A percentile compares a stretch with the other conserved stretches of the same genome.
phyloP scores from a whole-genome alignment of 2,797 vertebrate genomes.

The Sorex maritimensis region DNA sequence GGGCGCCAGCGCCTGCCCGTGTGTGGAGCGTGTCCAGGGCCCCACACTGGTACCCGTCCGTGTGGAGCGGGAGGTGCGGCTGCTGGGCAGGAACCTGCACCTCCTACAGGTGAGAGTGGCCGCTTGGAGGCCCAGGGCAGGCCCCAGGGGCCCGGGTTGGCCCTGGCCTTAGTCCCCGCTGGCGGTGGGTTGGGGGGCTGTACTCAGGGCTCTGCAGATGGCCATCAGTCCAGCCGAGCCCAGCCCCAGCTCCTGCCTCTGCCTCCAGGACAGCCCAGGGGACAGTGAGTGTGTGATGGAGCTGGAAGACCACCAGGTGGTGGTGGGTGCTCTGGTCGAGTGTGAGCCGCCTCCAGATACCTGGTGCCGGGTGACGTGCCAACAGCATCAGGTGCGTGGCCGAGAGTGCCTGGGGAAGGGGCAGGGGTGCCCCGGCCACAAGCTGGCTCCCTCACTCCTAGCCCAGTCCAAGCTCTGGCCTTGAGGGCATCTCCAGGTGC shows the following conservation, averaged over 20 bases:
- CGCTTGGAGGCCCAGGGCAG: too few species aligned
- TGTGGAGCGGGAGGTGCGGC: constrained; percentile 94
- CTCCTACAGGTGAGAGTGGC: constrained; percentile 94
- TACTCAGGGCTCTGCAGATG: not conserved
- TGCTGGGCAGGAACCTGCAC: constrained; percentile 95
- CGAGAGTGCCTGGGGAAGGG: not conserved
- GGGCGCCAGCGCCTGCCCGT: constrained; percentile 96
- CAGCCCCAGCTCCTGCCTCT: not conserved
- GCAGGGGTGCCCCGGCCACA: accelerated
- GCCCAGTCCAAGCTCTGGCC: not conserved
- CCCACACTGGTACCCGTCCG: constrained; percentile 94
- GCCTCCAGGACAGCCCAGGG: constrained; percentile 93
- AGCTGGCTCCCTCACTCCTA: accelerated
- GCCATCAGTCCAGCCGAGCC: too few species aligned
- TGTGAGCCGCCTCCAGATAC: constrained; percentile 91
- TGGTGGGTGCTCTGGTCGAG: constrained; percentile 94
- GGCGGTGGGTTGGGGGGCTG: too few species aligned
- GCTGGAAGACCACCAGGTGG: constrained; percentile 95
- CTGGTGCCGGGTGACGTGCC: constrained; percentile 95
- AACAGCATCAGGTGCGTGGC: constrained; percentile 94
- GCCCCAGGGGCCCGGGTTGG: too few species aligned
- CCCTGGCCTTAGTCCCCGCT: too few species aligned
- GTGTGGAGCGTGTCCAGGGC: constrained; percentile 95
- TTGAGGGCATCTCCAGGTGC: not conserved
- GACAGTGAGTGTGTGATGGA: constrained; percentile 96